Evolutionary conservation across 2,113 vertebrate genomes (phyloP), one percentile per base, ranked within the genome.

Genomic region (Istiophorus platypterus): DNA sequence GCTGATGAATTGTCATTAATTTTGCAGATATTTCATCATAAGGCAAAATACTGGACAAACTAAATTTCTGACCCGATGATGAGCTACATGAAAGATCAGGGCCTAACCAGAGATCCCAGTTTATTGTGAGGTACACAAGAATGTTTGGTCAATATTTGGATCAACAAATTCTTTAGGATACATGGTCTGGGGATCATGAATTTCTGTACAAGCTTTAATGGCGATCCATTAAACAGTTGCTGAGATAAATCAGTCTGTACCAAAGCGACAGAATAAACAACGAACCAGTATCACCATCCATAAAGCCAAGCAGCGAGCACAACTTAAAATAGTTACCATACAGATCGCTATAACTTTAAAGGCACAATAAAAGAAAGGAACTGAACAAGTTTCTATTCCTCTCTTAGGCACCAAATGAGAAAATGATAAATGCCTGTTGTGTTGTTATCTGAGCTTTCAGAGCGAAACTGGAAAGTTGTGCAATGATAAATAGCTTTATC

Each of bases 401-500:
- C 31, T 57, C 22, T 58, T 27, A 14, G 37, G 47, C 57, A 42
- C 41, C 6, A 41, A 68, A 72, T 49, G 39, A 79, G 52, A 77
- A 81, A 81, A 69, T 34, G 49, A 81, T 52, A 56, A 74, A 84
- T 54, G 17, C 49, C 39, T 65, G 24, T 56, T 58, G 39, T 78
- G 67, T 61, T 85, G 63, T 75, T 85, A 78, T 87, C 68, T 74
- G 26, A 72, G 49, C 49, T 72, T 72, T 73, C 76, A 62, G 34
- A 42, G 61, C 11, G 4, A 64, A 81, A 78, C 47, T 31, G 74
- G 34, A 88, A 81, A 20, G 45, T 84, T 82, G 77, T 74, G 49
- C 68, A 76, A 79, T 59, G 84, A 77, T 73, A 85, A 72, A 82
- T 58, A 10, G 73, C 49, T 57, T 73, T 75, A 81, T 84, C 66